These are phyloP conservation scores for Drosophila virilis DNA, from an alignment of 1,140 invertebrate genomes.

Conservation along the genomic window DNA sequence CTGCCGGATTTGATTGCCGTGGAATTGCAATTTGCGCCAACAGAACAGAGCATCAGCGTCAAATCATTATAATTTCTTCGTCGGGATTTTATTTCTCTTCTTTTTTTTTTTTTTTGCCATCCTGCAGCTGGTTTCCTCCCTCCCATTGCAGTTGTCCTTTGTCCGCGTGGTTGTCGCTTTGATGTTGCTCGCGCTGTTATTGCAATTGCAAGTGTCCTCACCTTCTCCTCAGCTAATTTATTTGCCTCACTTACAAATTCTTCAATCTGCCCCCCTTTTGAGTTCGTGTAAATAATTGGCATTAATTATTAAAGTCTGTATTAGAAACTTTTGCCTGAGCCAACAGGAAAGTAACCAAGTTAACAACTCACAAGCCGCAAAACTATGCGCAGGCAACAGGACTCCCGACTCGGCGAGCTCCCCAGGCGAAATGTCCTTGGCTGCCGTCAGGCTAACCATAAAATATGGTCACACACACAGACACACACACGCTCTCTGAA, in stretches of 20 bases:
- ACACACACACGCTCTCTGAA: constrained; percentile 6
- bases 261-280: neutral
- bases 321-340: constrained; percentile 60
- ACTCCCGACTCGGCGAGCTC: constrained; percentile 33
- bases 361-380: constrained; percentile 28
- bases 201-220: constrained; percentile 46
- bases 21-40: constrained; percentile 81
- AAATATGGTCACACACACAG: constrained; percentile 58
- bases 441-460: constrained; percentile 49
- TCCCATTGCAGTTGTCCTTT: neutral
- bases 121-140: neutral
- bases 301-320: constrained; percentile 73
- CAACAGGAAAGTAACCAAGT: constrained; percentile 26
- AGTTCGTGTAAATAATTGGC: constrained; percentile 35
- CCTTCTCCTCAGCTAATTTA: neutral
- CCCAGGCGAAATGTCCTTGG: constrained; percentile 61
- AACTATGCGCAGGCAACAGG: constrained; percentile 23
- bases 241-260: constrained; percentile 5
- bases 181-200: constrained; percentile 37
- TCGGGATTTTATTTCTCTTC: constrained; percentile 54
- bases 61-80: constrained; percentile 80
- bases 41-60: constrained; percentile 80
- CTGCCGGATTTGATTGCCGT: constrained; percentile 78
- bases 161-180: constrained; percentile 35
- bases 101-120: constrained; percentile 11